Evolutionary conservation across 2,797 vertebrate genomes (phyloP).

Genomic region (Hozukius guyotensis): DNA sequence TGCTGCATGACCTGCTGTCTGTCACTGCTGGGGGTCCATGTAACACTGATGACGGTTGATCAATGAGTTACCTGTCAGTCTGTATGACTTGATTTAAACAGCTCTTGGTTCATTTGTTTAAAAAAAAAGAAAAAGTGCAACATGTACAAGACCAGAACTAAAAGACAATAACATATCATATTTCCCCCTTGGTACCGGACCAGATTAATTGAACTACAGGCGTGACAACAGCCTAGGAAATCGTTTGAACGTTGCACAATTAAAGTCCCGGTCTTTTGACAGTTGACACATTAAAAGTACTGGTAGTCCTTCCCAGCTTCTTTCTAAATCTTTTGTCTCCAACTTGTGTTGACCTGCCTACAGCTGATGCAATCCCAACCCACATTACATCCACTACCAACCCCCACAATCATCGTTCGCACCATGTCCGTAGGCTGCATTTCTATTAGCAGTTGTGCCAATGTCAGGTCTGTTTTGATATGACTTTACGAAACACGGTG

Average conservation of each 20-base stretch:
- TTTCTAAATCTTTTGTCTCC: not conserved
- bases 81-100: not conserved
- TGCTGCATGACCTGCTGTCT: not conserved
- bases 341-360: constrained; percentile 38
- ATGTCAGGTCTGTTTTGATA: constrained; percentile 7
- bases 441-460: not conserved
- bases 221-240: not conserved
- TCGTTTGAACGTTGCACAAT: not conserved
- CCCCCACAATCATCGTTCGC: not conserved
- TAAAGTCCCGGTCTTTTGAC: not conserved
- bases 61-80: not conserved
- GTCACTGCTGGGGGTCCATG: too few species aligned
- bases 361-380: constrained; percentile 15
- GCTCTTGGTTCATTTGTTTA: not conserved
- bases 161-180: not conserved
- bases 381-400: not conserved
- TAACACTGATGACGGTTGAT: not conserved
- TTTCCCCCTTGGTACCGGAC: not conserved
- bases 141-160: not conserved
- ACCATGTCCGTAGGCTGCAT: not conserved
- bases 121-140: not conserved
- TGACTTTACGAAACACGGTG: not conserved
- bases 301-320: not conserved
- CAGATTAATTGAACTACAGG: not conserved
- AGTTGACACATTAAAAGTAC: not conserved